These are phyloP conservation scores for Onychomys torridus DNA, from an alignment of 2,797 vertebrate genomes.

Conservation along the genomic window DNA sequence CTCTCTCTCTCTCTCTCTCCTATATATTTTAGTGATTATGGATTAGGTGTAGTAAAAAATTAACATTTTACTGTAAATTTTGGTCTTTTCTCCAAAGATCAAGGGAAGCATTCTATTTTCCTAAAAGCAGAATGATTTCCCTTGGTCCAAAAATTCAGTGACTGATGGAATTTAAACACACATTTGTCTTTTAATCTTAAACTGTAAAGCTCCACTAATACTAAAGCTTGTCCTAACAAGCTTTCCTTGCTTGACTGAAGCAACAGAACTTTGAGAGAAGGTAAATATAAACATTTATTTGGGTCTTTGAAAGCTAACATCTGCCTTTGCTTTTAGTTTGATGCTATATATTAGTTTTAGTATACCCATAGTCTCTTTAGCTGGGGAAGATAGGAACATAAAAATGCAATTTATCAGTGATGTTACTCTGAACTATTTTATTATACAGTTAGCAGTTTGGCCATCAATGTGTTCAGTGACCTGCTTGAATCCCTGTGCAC, in stretches of 20 bases:
- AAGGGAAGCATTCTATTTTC: not conserved
- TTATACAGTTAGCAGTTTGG: constrained; percentile 55
- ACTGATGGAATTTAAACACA: constrained; percentile 56
- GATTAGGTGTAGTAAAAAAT: constrained; percentile 32
- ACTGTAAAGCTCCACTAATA: constrained; percentile 45
- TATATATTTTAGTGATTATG: not conserved
- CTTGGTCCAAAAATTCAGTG: constrained; percentile 42
- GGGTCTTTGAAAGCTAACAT: constrained; percentile 37
- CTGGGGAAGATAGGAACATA: constrained; percentile 41
- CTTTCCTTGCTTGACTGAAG: constrained; percentile 66
- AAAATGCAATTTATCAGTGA: constrained; percentile 68
- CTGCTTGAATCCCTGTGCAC: constrained; percentile 36
- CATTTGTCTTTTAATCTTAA: constrained; percentile 66
- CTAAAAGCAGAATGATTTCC: constrained; percentile 56
- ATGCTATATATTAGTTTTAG: constrained; percentile 50
- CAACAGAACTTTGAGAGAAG: constrained; percentile 54
- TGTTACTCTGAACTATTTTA: constrained; percentile 64
- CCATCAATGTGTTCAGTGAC: constrained; percentile 55
- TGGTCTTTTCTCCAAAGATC: constrained; percentile 17
- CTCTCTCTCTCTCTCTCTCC: not conserved
- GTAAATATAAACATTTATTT: constrained; percentile 66
- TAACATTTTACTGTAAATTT: constrained; percentile 56
- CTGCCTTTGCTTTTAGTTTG: constrained; percentile 59
- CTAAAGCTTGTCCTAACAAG: constrained; percentile 35
- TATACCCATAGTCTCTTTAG: constrained; percentile 38